Percentiles rank a stretch among this genome's conserved stretches.
Evolutionary conservation across 2,888 invertebrate species (phyloP).

Genomic region (Caprella mutica): DNA sequence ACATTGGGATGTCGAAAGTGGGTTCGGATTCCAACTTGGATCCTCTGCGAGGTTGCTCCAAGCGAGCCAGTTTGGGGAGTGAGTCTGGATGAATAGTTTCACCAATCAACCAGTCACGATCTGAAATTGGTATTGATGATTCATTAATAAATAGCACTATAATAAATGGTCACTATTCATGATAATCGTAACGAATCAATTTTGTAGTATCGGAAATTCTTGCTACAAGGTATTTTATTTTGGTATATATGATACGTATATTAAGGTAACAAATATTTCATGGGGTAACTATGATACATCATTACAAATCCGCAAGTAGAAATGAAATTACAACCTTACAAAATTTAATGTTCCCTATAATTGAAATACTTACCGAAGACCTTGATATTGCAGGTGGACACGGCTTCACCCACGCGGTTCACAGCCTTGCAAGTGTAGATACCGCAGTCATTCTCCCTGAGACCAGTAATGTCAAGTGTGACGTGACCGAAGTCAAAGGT

Average conservation of each 20-base stretch:
- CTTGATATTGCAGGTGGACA: conserved; percentile 79
- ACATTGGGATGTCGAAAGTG: conserved; percentile 70
- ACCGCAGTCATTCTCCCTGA: conserved; percentile 82
- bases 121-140: conserved; percentile 39
- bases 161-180: neutral
- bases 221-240: too few species aligned
- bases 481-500: conserved; percentile 96
- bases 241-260: too few species aligned
- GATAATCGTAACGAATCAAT: neutral
- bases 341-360: neutral
- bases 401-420: conserved; percentile 85
- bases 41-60: conserved; percentile 64
- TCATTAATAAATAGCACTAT: neutral
- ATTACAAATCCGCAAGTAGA: too few species aligned
- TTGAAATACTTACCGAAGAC: conserved; percentile 48
- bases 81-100: conserved; percentile 82
- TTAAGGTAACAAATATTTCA: too few species aligned
- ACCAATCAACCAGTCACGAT: conserved; percentile 73
- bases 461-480: conserved; percentile 72
- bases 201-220: neutral
- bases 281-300: too few species aligned
- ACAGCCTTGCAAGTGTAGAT: conserved; percentile 91
- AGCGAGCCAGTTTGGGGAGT: conserved; percentile 66
- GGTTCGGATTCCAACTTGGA: conserved; percentile 57
- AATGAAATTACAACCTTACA: too few species aligned